These are phyloP conservation scores for Thereuonema tuberculata DNA, from an alignment of 1,140 invertebrate genomes.

Conservation along the genomic window DNA sequence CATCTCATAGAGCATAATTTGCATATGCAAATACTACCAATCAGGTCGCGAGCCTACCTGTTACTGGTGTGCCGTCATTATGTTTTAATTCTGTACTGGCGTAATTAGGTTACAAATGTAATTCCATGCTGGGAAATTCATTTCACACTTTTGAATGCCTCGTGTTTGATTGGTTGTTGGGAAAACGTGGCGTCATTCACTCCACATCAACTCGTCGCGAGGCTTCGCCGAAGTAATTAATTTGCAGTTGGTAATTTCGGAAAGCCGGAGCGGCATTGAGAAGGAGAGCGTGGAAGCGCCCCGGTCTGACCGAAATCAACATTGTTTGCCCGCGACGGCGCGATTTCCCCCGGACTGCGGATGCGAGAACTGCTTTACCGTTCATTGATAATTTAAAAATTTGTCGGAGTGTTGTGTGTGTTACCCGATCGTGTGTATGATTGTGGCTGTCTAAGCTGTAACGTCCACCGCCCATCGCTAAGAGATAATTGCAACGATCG, in stretches of 20 bases:
- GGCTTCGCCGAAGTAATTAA: slow-evolving; percentile 1
- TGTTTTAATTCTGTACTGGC: slow-evolving; percentile 8
- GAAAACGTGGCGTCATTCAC: not conserved
- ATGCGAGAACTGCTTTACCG: not conserved
- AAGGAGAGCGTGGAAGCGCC: not conserved
- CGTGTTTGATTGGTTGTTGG: slow-evolving; percentile 6
- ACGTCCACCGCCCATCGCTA: too few species aligned
- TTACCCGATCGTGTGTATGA: too few species aligned
- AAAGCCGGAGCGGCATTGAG: too few species aligned
- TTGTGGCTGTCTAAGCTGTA: too few species aligned
- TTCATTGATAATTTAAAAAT: too few species aligned
- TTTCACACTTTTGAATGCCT: slow-evolving; percentile 10
- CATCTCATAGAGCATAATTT: not conserved
- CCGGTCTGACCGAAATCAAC: not conserved
- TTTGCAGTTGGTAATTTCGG: slow-evolving; percentile 7
- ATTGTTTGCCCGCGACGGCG: not conserved
- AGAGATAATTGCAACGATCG: too few species aligned
- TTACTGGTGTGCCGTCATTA: slow-evolving; percentile 9
- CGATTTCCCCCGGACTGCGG: not conserved
- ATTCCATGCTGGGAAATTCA: slow-evolving; percentile 8
- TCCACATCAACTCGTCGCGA: not conserved
- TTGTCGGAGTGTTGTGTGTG: too few species aligned
- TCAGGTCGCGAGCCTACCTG: slow-evolving; percentile 6
- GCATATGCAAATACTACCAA: slow-evolving; percentile 13
- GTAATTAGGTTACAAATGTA: slow-evolving; percentile 10